These are phyloP conservation scores for Dendronephthya gigantea DNA, from an alignment of 64 coral and sea anemone genomes.

Conservation along the genomic window DNA sequence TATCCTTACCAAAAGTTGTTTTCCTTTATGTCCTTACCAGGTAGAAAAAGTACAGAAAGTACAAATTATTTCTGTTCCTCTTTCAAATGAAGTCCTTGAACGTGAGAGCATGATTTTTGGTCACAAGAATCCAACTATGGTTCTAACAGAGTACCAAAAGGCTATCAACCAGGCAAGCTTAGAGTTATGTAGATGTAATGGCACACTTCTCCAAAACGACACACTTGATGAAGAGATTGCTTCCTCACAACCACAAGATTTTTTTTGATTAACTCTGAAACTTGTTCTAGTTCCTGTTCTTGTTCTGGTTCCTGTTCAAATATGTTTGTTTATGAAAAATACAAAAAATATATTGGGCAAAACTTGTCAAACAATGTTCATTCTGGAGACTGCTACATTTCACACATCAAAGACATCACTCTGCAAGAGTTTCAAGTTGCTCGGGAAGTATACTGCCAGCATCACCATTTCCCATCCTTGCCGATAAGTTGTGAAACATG, in stretches of 20 bases:
- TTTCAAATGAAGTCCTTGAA: background rate
- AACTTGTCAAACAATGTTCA: constrained; percentile 33
- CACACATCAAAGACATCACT: constrained; percentile 30
- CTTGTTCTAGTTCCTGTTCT: constrained; percentile 10
- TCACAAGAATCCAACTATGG: background rate
- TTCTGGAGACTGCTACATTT: constrained; percentile 14
- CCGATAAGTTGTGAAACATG: constrained; percentile 24
- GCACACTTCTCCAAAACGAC: background rate
- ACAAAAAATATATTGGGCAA: constrained; percentile 35
- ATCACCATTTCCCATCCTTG: background rate
- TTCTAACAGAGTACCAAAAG: constrained; percentile 16
- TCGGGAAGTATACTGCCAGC: constrained; percentile 34
- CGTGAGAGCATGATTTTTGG: background rate
- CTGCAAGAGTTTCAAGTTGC: constrained; percentile 29
- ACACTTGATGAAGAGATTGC: background rate
- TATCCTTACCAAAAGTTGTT: too few relatives aligned
- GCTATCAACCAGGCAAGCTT: constrained; percentile 4
- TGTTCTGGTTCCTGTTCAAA: background rate
- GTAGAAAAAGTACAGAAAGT: background rate
- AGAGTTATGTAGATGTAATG: constrained; percentile 12
- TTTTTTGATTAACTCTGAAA: background rate
- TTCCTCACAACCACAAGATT: background rate
- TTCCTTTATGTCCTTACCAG: background rate
- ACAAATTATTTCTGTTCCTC: background rate
- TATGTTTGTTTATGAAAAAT: constrained; percentile 25